Conservation (phyloP, 2,113 vertebrate species). For the Nansenia antarctica region DNA sequence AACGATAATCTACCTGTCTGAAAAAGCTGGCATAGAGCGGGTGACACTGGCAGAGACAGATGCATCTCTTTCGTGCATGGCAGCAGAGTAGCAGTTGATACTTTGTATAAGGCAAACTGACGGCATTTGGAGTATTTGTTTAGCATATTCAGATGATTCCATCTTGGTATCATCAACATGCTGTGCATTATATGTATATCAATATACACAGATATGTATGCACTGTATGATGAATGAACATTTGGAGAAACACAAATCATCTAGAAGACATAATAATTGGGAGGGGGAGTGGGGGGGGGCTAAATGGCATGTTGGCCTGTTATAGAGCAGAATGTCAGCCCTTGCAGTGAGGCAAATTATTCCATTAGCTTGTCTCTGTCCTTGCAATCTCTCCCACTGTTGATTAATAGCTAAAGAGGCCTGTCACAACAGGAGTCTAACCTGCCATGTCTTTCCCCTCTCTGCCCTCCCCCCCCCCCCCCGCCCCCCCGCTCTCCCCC, state of each 20-base stretch:
- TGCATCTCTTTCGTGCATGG: background rate
- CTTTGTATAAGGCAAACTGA: background rate
- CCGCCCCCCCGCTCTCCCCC: conserved; percentile 26
- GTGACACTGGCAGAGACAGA: background rate
- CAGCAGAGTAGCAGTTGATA: background rate
- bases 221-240: background rate
- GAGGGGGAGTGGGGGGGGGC: background rate
- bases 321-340: conserved; percentile 34
- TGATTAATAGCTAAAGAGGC: conserved; percentile 64
- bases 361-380: conserved; percentile 56
- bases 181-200: too few relatives aligned
- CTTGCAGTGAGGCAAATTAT: conserved; percentile 62
- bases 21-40: background rate
- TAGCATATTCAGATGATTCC: background rate
- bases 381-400: conserved; percentile 53
- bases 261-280: too few relatives aligned
- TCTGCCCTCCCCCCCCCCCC: conserved; percentile 31
- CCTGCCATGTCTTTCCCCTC: conserved; percentile 39
- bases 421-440: conserved; percentile 53
- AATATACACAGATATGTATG: background rate
- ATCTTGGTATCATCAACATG: too few relatives aligned
- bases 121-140: background rate
- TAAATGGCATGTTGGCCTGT: conserved; percentile 12
- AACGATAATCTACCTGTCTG: conserved; percentile 28
- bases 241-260: too few relatives aligned